Evolutionary conservation across 2,888 invertebrate genomes (phyloP).

Genomic region (Lasius platythorax): DNA sequence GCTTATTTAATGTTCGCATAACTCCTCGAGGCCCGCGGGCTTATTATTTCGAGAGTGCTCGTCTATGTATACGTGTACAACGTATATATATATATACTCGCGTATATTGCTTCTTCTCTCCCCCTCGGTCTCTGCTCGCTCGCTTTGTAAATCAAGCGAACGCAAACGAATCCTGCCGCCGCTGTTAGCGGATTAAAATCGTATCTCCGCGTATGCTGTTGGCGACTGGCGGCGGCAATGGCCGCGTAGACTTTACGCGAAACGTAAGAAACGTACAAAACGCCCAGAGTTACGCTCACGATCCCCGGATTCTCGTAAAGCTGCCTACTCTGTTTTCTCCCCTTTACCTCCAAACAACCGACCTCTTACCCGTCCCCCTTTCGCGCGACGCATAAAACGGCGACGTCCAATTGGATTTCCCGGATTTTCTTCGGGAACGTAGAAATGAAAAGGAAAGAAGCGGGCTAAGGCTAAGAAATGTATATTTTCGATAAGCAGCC

Average conservation of each 20-base stretch:
- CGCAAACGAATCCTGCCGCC: constrained; percentile 78
- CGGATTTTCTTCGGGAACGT: constrained; percentile 69
- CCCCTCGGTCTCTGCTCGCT: neutral
- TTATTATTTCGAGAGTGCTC: constrained; percentile 67
- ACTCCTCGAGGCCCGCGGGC: constrained; percentile 64
- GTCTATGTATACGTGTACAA: constrained; percentile 59
- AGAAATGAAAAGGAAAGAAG: constrained; percentile 53
- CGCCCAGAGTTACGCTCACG: constrained; percentile 77
- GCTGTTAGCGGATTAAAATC: constrained; percentile 83
- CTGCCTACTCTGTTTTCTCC: constrained; percentile 77
- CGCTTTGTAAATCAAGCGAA: constrained; percentile 78
- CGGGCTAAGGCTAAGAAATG: constrained; percentile 26
- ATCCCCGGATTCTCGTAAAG: constrained; percentile 78
- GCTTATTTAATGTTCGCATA: constrained; percentile 75
- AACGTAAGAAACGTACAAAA: constrained; percentile 76
- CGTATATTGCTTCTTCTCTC: neutral
- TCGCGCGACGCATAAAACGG: constrained; percentile 63
- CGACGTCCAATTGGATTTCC: constrained; percentile 75
- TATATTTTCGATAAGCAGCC: constrained; percentile 49
- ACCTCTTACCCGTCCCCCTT: constrained; percentile 50
- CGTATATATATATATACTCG: neutral
- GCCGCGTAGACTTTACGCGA: constrained; percentile 60
- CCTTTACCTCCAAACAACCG: constrained; percentile 57
- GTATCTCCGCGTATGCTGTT: constrained; percentile 70
- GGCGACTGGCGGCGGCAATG: constrained; percentile 52